Evolutionary conservation across 2,113 vertebrate species (phyloP).

Genomic region (Psilopogon haemacephalus): DNA sequence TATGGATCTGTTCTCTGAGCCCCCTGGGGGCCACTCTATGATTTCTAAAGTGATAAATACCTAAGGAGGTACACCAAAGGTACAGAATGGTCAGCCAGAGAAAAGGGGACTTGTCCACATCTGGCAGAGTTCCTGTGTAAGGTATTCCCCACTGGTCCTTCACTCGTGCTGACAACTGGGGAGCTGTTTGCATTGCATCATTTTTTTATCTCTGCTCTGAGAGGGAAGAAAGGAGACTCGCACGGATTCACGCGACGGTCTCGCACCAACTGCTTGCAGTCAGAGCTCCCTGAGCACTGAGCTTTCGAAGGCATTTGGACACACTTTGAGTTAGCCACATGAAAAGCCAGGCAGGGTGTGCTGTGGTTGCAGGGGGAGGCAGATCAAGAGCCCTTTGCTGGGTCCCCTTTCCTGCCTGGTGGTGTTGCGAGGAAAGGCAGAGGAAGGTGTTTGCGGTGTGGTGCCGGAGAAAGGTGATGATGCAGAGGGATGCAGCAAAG

Average conservation of each 20-base stretch:
- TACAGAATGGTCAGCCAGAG: background rate
- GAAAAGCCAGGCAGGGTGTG: constrained; percentile 5
- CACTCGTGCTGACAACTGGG: constrained; percentile 19
- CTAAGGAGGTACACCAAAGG: background rate
- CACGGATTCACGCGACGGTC: background rate
- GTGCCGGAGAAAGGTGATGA: background rate
- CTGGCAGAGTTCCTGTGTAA: constrained; percentile 59
- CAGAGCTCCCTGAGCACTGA: constrained; percentile 23
- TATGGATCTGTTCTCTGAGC: too few species aligned
- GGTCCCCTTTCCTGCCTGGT: background rate
- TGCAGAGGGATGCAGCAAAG: background rate
- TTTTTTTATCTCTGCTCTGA: background rate
- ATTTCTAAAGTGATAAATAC: background rate
- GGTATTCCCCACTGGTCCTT: constrained; percentile 48
- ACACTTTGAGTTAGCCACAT: constrained; percentile 46
- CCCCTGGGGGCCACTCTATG: too few species aligned
- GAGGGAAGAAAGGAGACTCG: background rate
- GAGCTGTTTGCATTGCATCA: constrained; percentile 11
- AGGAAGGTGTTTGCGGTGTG: constrained; percentile 9
- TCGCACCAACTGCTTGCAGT: background rate
- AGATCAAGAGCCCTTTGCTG: constrained; percentile 41
- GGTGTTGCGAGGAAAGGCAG: background rate
- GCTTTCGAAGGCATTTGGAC: constrained; percentile 44
- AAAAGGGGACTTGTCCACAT: constrained; percentile 25
- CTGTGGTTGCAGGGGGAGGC: constrained; percentile 15